Percentiles rank a stretch among this genome's conserved stretches.
Evolutionary conservation across 2,113 vertebrate genomes (phyloP).

Genomic region (Notechis scutatus): DNA sequence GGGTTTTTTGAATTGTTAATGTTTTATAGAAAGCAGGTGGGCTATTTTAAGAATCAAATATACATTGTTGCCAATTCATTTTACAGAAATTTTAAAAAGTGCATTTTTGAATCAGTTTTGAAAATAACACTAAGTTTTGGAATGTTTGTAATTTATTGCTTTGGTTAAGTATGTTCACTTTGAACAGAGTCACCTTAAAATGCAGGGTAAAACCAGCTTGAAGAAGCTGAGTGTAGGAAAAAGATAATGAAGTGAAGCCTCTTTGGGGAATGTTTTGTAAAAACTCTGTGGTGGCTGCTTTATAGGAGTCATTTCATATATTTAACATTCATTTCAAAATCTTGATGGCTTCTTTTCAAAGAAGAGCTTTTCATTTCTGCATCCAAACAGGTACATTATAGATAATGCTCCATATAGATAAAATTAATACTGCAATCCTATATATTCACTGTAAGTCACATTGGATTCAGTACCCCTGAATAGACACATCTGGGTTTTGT

Average conservation of each 20-base stretch:
- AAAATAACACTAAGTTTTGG: slow-evolving; percentile 15
- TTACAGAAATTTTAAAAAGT: background rate
- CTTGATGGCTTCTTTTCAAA: slow-evolving; percentile 18
- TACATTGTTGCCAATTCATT: slow-evolving; percentile 3
- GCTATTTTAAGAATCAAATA: slow-evolving; percentile 8
- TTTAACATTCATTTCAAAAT: slow-evolving; percentile 40
- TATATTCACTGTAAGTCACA: background rate
- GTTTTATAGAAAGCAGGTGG: background rate
- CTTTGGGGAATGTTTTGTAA: slow-evolving; percentile 39
- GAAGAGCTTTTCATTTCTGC: slow-evolving; percentile 29
- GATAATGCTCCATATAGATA: slow-evolving; percentile 20
- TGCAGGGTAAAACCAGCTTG: slow-evolving; percentile 44
- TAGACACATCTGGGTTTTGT: background rate
- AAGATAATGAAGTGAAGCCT: slow-evolving; percentile 48
- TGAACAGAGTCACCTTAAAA: slow-evolving; percentile 38
- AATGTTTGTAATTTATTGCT: slow-evolving; percentile 56
- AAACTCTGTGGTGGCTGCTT: slow-evolving; percentile 10
- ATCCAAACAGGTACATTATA: slow-evolving; percentile 47
- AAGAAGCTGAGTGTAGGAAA: slow-evolving; percentile 35
- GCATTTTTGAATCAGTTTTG: slow-evolving; percentile 5
- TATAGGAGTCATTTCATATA: slow-evolving; percentile 41
- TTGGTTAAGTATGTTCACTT: slow-evolving; percentile 49
- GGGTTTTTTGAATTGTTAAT: background rate
- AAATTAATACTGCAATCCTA: background rate
- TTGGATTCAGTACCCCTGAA: background rate